Evolutionary conservation across 2,797 vertebrate genomes (phyloP).

Genomic region (Hemibagrus guttatus): DNA sequence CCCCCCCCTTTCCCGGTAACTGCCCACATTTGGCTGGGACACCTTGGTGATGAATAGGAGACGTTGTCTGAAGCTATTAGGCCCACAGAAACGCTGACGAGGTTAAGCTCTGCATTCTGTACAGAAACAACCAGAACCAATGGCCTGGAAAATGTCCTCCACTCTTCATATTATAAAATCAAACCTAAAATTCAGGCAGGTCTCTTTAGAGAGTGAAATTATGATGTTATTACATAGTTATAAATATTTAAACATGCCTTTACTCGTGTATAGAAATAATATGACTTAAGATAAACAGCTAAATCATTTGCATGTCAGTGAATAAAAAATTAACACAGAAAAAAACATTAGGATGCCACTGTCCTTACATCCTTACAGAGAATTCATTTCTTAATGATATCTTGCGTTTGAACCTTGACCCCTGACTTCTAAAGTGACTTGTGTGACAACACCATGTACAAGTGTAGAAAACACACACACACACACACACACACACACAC

Average conservation of each 20-base stretch:
- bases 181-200: neutral
- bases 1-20: neutral
- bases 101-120: slow-evolving; percentile 63
- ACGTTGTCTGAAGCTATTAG: slow-evolving; percentile 78
- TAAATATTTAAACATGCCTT: neutral
- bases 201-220: neutral
- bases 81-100: slow-evolving; percentile 72
- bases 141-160: slow-evolving; percentile 20
- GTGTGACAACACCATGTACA: neutral
- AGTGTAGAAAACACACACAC: too few relatives aligned
- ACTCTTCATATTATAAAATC: slow-evolving; percentile 11
- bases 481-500: neutral
- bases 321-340: neutral
- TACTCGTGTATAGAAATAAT: neutral
- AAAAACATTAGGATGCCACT: neutral
- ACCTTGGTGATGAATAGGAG: slow-evolving; percentile 58
- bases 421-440: neutral
- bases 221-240: neutral
- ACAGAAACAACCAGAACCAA: slow-evolving; percentile 41
- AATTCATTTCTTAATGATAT: neutral
- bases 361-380: neutral
- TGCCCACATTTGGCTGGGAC: slow-evolving; percentile 29
- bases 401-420: neutral
- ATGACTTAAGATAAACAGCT: too few relatives aligned
- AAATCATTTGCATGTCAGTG: neutral